Percentiles rank a stretch among this genome's conserved stretches.
Conservation (phyloP, 2,888 invertebrate species). For the Zhuqinia jingwanae region DNA sequence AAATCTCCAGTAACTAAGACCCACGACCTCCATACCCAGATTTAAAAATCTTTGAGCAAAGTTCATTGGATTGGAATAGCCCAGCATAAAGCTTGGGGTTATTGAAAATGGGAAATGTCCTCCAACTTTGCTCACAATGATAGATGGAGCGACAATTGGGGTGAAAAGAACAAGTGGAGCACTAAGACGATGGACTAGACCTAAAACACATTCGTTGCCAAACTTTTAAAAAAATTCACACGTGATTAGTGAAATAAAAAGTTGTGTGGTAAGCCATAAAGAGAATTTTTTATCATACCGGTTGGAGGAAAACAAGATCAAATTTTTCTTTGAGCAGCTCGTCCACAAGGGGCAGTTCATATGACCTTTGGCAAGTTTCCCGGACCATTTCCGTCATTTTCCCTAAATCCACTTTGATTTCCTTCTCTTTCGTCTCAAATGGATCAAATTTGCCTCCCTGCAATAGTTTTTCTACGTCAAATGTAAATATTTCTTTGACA, state of each 20-base stretch:
- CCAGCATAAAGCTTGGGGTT: slow-evolving; percentile 80
- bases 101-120: slow-evolving; percentile 79
- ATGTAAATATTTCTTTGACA: slow-evolving; percentile 77
- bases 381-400: slow-evolving; percentile 40
- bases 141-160: slow-evolving; percentile 51
- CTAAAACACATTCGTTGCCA: slow-evolving; percentile 79
- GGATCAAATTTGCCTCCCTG: slow-evolving; percentile 27
- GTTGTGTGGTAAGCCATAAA: no score
- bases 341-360: slow-evolving; percentile 67
- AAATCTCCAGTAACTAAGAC: slow-evolving; percentile 80
- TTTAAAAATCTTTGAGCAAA: slow-evolving; percentile 79
- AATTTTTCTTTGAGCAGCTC: slow-evolving; percentile 73
- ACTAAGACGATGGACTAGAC: slow-evolving; percentile 77
- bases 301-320: slow-evolving; percentile 79
- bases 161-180: slow-evolving; percentile 80
- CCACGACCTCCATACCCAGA: slow-evolving; percentile 80
- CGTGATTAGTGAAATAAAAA: no score
- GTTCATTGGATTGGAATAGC: slow-evolving; percentile 78
- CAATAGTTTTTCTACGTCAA: slow-evolving; percentile 53
- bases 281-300: no score
- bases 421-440: slow-evolving; percentile 63
- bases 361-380: slow-evolving; percentile 58
- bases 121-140: slow-evolving; percentile 61
- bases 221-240: no score
- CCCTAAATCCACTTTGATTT: slow-evolving; percentile 40